Conservation (phyloP, 2,113 vertebrate species). For the Marmota monax region DNA sequence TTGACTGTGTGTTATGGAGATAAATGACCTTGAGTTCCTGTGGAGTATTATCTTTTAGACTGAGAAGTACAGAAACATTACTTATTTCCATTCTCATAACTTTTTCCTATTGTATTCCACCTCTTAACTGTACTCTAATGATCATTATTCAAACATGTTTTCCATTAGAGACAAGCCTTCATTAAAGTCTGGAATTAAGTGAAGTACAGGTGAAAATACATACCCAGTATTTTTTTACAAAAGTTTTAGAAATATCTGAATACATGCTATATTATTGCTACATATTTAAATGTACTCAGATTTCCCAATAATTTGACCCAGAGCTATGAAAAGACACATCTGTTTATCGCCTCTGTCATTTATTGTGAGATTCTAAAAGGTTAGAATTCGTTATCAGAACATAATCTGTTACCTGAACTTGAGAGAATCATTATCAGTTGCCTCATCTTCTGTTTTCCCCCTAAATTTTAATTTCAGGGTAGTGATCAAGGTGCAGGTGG, state of each 20-base stretch:
- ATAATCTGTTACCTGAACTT: slow-evolving; percentile 59
- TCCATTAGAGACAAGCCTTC: not conserved
- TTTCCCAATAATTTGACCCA: not conserved
- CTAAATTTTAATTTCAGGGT: slow-evolving; percentile 72
- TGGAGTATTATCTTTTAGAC: not conserved
- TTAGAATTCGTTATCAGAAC: slow-evolving; percentile 1
- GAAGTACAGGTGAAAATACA: not conserved
- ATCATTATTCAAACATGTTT: not conserved
- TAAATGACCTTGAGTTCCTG: slow-evolving; percentile 66
- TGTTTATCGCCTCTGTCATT: slow-evolving; percentile 2
- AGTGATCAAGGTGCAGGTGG: slow-evolving; percentile 54
- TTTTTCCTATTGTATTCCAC: not conserved
- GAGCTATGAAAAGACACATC: not conserved
- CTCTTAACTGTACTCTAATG: not conserved
- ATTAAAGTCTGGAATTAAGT: not conserved
- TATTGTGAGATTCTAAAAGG: not conserved
- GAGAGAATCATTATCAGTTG: not conserved
- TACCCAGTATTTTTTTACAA: not conserved
- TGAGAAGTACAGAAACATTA: not conserved
- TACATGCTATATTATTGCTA: not conserved
- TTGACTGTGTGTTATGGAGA: slow-evolving; percentile 50
- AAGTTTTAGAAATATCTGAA: not conserved
- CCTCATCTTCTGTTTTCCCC: not conserved
- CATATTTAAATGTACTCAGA: not conserved
- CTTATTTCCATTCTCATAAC: not conserved